Conservation (phyloP, 2,797 vertebrate genomes). For the Sebastes oblongus region DNA sequence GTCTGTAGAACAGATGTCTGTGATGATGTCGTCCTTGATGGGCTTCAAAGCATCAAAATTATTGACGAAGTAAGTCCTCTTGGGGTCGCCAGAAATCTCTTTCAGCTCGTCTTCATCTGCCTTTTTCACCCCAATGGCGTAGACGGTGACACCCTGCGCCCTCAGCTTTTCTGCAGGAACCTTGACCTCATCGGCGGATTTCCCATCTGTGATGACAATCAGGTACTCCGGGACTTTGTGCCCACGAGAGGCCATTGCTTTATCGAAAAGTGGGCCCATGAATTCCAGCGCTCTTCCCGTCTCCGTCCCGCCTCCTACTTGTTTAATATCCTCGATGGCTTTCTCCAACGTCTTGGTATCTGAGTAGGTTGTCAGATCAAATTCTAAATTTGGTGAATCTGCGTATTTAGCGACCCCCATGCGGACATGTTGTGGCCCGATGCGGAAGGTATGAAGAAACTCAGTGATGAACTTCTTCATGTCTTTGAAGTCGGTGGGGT, state of each 20-base stretch:
- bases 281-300: constrained; percentile 75
- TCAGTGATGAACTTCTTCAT: constrained; percentile 82
- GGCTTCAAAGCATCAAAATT: constrained; percentile 79
- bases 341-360: constrained; percentile 46
- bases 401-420: constrained; percentile 82
- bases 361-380: constrained; percentile 62
- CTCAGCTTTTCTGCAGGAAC: constrained; percentile 71
- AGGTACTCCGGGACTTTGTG: constrained; percentile 73
- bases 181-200: constrained; percentile 75
- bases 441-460: constrained; percentile 69
- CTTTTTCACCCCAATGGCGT: constrained; percentile 79
- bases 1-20: constrained; percentile 79
- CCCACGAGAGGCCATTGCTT: constrained; percentile 31
- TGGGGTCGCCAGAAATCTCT: constrained; percentile 71
- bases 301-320: constrained; percentile 67
- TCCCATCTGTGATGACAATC: constrained; percentile 82
- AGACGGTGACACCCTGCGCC: constrained; percentile 64
- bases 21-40: constrained; percentile 74
- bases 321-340: constrained; percentile 66
- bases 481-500: constrained; percentile 68
- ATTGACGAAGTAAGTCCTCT: constrained; percentile 72
- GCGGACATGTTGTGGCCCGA: constrained; percentile 76
- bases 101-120: constrained; percentile 64
- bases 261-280: constrained; percentile 70
- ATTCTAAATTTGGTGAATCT: constrained; percentile 29